Evolutionary conservation across 1,140 invertebrate genomes (phyloP).

Genomic region (Cotesia typhae): DNA sequence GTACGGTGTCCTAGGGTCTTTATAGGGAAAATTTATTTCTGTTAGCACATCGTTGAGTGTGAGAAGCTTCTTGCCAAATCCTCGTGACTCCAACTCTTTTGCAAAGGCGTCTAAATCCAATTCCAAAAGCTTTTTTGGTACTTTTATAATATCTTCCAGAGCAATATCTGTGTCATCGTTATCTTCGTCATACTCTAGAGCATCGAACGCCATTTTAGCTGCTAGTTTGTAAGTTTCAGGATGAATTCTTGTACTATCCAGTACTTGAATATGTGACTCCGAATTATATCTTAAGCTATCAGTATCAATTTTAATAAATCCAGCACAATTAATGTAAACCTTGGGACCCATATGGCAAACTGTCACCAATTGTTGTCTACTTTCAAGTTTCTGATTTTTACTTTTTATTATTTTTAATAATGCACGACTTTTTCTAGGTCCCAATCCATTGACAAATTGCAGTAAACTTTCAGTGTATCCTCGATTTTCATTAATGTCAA

Average conservation of each 20-base stretch:
- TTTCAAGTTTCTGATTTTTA: constrained; percentile 92
- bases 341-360: constrained; percentile 95
- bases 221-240: constrained; percentile 99
- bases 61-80: constrained; percentile 95
- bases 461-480: constrained; percentile 88
- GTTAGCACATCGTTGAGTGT: constrained; percentile 85
- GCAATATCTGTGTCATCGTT: constrained; percentile 94
- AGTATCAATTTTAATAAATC: constrained; percentile 98
- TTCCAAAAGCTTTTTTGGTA: constrained; percentile 94
- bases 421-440: constrained; percentile 92
- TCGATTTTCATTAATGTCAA: constrained; percentile 94
- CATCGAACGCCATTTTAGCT: constrained; percentile 99
- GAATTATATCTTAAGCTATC: constrained; percentile 92
- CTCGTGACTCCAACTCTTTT: no score
- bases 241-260: constrained; percentile 97
- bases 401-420: constrained; percentile 92
- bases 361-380: constrained; percentile 94
- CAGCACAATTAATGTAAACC: constrained; percentile 99
- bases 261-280: constrained; percentile 92
- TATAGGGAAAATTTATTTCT: constrained; percentile 81
- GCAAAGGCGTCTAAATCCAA: constrained; percentile 76
- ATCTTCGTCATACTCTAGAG: constrained; percentile 90
- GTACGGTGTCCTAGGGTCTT: constrained; percentile 88
- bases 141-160: constrained; percentile 95
- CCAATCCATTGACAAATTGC: constrained; percentile 97